Evolutionary conservation across 1,140 invertebrate genomes (phyloP), one percentile per base, ranked within the genome.

Genomic region (Danaus melanippus): DNA sequence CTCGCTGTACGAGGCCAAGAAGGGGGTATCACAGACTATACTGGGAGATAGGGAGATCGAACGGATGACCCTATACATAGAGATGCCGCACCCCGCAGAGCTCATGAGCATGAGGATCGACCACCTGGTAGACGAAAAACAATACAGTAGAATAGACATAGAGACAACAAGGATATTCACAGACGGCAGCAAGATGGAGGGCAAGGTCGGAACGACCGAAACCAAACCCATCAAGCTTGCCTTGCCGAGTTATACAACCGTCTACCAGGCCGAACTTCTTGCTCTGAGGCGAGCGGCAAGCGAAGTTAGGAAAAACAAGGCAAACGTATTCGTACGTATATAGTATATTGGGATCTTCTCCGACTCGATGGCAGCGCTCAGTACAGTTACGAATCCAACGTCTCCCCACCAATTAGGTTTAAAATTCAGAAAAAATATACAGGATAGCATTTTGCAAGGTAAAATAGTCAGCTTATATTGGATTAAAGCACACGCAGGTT

Each of bases 341-440:
- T n/a, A n/a, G n/a, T n/a, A n/a, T 10, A 1, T 17, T 44, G 12
- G 50, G 50, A 21, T 53, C 7, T 47, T 46, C 10, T n/a, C 10
- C 12, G 67, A 69, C 61, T 67, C 67, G 0, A 59, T 32, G 32
- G 50, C 67, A 9, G 58, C 67, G 0, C 54, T 72, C 0, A 11
- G 67, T 40, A 54, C 65, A 0, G n/a, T 67, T 0, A 10, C 17
- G 2, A 53, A 69, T 12, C 64, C 67, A n/a, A n/a, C n/a, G n/a
- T n/a, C n/a, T n/a, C n/a, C n/a, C n/a, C n/a, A n/a, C n/a, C n/a
- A n/a, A 0, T 17, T 62, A 2, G 50, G 39, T 1, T 11, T 39
- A 2, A n/a, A 57, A n/a, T 40, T 15, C 4, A 42, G 48, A 21
- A 39, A 41, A 0, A 50, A 12, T 7, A 4, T 60, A 6, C 9